phyloP scores from a whole-genome alignment of 2,797 vertebrate species.

The Chelon auratus region DNA sequence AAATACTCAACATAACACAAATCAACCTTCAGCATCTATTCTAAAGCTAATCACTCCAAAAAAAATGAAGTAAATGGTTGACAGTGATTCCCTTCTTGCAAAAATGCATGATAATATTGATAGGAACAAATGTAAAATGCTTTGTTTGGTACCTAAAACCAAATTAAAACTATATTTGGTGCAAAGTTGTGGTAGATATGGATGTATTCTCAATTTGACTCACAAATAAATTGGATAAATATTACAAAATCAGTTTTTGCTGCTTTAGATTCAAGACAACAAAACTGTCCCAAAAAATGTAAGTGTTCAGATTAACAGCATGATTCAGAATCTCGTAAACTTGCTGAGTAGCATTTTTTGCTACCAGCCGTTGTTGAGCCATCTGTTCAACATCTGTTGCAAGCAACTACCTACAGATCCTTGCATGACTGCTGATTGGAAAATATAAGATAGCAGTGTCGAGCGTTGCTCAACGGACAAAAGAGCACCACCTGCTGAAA shows the following conservation, averaged over 20 bases:
- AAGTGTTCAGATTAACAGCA: background rate
- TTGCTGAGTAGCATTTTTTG: background rate
- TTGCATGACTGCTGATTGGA: background rate
- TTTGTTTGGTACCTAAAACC: too few relatives aligned
- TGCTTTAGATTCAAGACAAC: background rate
- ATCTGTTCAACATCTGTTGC: conserved; percentile 3
- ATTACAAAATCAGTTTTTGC: background rate
- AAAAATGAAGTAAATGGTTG: too few relatives aligned
- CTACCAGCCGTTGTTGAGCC: background rate
- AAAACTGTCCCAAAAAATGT: background rate
- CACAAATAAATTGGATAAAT: background rate
- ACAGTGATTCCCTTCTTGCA: too few relatives aligned
- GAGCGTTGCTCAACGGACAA: conserved; percentile 18
- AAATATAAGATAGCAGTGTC: conserved; percentile 2
- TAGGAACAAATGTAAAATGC: too few relatives aligned
- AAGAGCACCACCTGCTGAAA: conserved; percentile 63
- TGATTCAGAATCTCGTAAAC: background rate
- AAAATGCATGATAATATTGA: too few relatives aligned
- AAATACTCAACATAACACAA: background rate
- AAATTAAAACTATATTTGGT: too few relatives aligned
- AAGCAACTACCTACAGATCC: conserved; percentile 3
- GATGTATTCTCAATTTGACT: background rate
- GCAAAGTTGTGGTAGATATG: too few relatives aligned
- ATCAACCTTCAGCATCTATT: too few relatives aligned
- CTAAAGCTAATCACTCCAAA: too few relatives aligned